Evolutionary conservation across 2,888 invertebrate species (phyloP).

Genomic region (Coleophora flavipennella): DNA sequence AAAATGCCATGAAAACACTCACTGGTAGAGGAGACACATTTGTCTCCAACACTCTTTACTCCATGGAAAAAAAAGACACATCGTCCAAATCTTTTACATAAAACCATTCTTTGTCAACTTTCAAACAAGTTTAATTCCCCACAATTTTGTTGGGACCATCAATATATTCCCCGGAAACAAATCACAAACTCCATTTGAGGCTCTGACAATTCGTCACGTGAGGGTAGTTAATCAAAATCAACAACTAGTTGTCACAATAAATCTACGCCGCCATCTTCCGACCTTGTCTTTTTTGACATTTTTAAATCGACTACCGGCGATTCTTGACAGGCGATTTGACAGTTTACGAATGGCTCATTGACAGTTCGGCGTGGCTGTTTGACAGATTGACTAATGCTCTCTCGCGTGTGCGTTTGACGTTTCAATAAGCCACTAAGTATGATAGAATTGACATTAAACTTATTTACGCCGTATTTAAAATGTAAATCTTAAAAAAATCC

Average conservation of each 20-base stretch:
- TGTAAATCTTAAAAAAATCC: not conserved
- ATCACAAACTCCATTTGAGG: slow-evolving; percentile 47
- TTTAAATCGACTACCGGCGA: slow-evolving; percentile 43
- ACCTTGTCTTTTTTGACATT: slow-evolving; percentile 18
- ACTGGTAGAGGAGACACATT: too few species aligned
- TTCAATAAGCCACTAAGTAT: slow-evolving; percentile 39
- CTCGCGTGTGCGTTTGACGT: slow-evolving; percentile 37
- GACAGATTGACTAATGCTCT: slow-evolving; percentile 67
- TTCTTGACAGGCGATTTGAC: slow-evolving; percentile 33
- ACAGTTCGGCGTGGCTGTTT: slow-evolving; percentile 51
- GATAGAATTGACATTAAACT: slow-evolving; percentile 33
- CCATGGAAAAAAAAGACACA: too few species aligned
- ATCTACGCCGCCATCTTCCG: slow-evolving; percentile 33
- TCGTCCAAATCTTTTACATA: too few species aligned
- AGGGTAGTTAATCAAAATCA: slow-evolving; percentile 54
- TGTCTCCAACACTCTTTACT: too few species aligned
- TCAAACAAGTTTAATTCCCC: slow-evolving; percentile 37
- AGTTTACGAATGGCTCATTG: slow-evolving; percentile 52
- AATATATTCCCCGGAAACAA: slow-evolving; percentile 25
- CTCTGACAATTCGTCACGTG: slow-evolving; percentile 49
- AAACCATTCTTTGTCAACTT: not conserved
- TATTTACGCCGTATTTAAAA: slow-evolving; percentile 7
- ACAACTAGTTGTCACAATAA: slow-evolving; percentile 38
- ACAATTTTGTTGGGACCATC: slow-evolving; percentile 1
- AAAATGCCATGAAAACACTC: too few species aligned